Conservation (phyloP, 2,888 invertebrate species). For the Barypeithes pellucidus region DNA sequence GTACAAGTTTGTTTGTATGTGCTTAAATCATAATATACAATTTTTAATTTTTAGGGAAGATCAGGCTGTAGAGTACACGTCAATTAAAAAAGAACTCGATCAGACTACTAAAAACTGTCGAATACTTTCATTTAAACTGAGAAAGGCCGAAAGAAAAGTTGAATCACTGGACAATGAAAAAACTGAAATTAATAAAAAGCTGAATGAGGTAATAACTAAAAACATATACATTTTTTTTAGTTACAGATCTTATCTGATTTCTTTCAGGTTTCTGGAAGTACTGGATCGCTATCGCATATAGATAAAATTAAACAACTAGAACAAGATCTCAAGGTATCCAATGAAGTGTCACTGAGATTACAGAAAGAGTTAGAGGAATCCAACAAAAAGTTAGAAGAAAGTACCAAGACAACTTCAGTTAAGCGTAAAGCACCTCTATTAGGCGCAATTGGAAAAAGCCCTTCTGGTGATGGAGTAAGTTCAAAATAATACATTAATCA, state of each 20-base stretch:
- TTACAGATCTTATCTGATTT: conserved; percentile 34
- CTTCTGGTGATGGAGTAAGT: conserved; percentile 76
- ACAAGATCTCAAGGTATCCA: conserved; percentile 87
- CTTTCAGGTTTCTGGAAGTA: conserved; percentile 72
- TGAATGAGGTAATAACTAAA: conserved; percentile 73
- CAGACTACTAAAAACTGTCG: conserved; percentile 98
- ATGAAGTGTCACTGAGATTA: conserved; percentile 80
- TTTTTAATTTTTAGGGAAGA: conserved; percentile 81
- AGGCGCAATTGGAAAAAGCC: conserved; percentile 74
- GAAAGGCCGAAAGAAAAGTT: conserved; percentile 93
- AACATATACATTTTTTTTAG: conserved; percentile 36
- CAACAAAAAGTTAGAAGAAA: conserved; percentile 74
- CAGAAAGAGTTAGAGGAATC: conserved; percentile 82
- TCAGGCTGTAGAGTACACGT: conserved; percentile 96
- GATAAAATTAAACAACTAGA: conserved; percentile 87
- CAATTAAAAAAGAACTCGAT: conserved; percentile 94
- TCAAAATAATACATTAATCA: conserved; percentile 29
- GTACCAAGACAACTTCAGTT: conserved; percentile 62
- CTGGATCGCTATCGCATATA: conserved; percentile 76
- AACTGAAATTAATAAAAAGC: conserved; percentile 80
- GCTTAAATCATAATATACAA: not conserved
- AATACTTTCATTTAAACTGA: conserved; percentile 96
- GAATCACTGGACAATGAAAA: conserved; percentile 92
- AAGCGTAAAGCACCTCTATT: conserved; percentile 76
- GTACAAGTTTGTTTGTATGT: conserved; percentile 64